A percentile compares a stretch with the other conserved stretches of the same genome.
Conservation (phyloP, 2,888 invertebrate genomes). For the Ephialtes manifestator region DNA sequence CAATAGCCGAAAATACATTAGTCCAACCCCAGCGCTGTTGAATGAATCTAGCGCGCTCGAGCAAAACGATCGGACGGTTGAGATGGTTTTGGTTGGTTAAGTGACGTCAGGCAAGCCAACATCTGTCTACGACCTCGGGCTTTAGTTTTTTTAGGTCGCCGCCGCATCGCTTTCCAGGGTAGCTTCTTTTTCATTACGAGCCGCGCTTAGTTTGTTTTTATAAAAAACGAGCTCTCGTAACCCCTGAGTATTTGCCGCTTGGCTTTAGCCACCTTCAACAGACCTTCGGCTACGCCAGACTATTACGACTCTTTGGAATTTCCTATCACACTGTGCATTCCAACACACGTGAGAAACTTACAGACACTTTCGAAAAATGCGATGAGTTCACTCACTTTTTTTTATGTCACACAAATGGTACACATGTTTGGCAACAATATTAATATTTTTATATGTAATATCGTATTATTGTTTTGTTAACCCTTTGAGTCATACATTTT, state of each 20-base stretch:
- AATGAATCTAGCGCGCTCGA: slow-evolving; percentile 46
- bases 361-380: slow-evolving; percentile 3
- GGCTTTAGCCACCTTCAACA: slow-evolving; percentile 43
- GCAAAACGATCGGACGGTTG: slow-evolving; percentile 42
- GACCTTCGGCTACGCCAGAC: slow-evolving; percentile 27
- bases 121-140: slow-evolving; percentile 56
- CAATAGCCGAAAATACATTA: slow-evolving; percentile 34
- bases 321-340: slow-evolving; percentile 47
- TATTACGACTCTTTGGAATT: slow-evolving; percentile 55
- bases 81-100: neutral
- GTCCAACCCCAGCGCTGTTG: slow-evolving; percentile 6
- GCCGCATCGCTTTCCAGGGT: slow-evolving; percentile 57
- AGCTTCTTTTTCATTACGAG: slow-evolving; percentile 45
- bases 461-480: no score
- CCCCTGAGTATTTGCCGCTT: slow-evolving; percentile 11
- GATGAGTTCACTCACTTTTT: neutral
- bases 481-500: no score
- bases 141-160: slow-evolving; percentile 47
- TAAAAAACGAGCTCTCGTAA: slow-evolving; percentile 1
- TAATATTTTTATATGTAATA: neutral
- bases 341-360: slow-evolving; percentile 17
- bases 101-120: slow-evolving; percentile 61
- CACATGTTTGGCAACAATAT: neutral
- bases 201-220: slow-evolving; percentile 39
- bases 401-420: neutral